phyloP scores from a whole-genome alignment of 2,113 vertebrate genomes.

The Crocuta crocuta region DNA sequence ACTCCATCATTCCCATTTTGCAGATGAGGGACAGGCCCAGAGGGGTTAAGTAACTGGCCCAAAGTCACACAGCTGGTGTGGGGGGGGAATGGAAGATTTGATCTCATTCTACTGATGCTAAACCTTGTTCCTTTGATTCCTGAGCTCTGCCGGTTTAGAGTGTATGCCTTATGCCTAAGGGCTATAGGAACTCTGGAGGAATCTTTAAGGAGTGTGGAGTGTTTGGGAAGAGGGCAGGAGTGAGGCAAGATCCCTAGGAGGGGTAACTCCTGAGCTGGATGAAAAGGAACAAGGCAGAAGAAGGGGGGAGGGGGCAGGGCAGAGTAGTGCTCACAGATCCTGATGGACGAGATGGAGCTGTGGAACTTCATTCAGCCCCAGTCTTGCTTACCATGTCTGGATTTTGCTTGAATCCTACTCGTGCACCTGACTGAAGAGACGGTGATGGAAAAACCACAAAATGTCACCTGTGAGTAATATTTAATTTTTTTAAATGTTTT shows the following conservation, averaged over 20 bases:
- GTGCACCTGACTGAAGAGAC: not conserved
- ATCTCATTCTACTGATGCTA: not conserved
- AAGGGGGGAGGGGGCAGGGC: fast-evolving
- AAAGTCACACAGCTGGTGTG: not conserved
- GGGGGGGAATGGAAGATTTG: not conserved
- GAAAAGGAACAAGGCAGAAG: not conserved
- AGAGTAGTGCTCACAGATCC: not conserved
- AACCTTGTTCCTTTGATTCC: not conserved
- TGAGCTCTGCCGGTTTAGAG: not conserved
- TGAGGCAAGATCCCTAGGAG: not conserved
- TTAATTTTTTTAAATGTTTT: not conserved
- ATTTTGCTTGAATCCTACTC: not conserved
- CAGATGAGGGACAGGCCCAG: not conserved
- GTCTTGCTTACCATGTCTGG: not conserved
- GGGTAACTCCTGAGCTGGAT: not conserved
- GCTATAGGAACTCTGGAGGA: not conserved
- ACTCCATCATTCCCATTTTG: not conserved
- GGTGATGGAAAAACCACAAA: not conserved
- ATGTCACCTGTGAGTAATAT: not conserved
- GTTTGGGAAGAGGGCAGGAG: not conserved
- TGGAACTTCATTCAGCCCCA: not conserved
- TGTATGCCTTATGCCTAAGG: not conserved
- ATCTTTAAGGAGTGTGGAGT: not conserved
- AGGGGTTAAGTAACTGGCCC: not conserved
- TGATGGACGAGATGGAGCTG: not conserved